Base-by-base conservation (phyloP, 2,113 vertebrate species). In the Istiophorus platypterus region DNA sequence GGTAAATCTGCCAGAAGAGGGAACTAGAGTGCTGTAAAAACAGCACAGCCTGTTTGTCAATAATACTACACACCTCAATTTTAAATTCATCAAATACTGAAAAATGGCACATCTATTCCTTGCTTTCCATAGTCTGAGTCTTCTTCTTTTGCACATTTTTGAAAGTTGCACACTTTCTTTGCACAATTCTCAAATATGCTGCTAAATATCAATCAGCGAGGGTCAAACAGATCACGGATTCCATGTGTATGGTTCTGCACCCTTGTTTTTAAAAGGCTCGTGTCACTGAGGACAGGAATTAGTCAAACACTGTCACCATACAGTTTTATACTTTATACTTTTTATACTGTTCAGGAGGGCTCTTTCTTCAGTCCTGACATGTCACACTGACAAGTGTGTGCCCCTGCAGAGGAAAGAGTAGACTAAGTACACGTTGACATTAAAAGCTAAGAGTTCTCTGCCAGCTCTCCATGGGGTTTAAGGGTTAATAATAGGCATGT, bases 1-100 rank as follows among this genome's bases (percentile, higher is more conserved):
- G 58, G 22, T 67, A 17, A 56, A 75, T 62, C 39, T 54, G 84
- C 94, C 94, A 95, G 89, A 61, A 93, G 94, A 94, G 94, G 93
- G 93, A 93, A 85, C 89, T 81, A 93, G 87, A 94, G 92, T 75
- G 82, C 89, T 86, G 71, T 74, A 52, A 77, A 85, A 84, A 69
- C 52, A 56, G 27, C 39, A 41, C 45, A 59, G 20, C 18, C 7
- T 80, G 58, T 81, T 80, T 42, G 65, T 77, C 51, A 74, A 57
- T 59, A 77, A 20, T 51, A 1, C 54, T 11, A 42, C 45, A 57
- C 42, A 63, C 34, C 18, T 12, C 5, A 7, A 67, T 47, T 67
- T 72, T 61, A 26, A 10, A 37, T 64, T n/a, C 12, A 67, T 64
- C 63, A 69, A 49, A 72, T 41, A 59, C 56, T 34, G 15, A 26